Evolutionary conservation across 2,888 invertebrate genomes (phyloP).

Genomic region (Oligia strigilis): DNA sequence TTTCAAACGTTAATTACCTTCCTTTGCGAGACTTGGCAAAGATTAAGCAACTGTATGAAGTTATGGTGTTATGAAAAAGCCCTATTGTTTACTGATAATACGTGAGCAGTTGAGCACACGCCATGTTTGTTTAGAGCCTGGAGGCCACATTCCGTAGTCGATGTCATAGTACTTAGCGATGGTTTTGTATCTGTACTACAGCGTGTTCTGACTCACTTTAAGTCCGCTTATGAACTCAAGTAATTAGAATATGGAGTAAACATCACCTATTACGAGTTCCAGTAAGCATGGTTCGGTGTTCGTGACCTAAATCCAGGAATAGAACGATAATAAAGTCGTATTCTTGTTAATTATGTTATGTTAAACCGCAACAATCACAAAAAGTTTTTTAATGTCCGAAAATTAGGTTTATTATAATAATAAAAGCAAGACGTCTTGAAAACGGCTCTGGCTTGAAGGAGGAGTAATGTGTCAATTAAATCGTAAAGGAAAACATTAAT

Average conservation of each 20-base stretch:
- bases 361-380: constrained; percentile 76
- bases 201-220: constrained; percentile 63
- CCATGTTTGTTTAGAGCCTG: constrained; percentile 79
- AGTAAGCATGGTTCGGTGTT: constrained; percentile 65
- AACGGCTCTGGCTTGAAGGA: constrained; percentile 57
- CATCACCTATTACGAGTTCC: constrained; percentile 63
- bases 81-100: constrained; percentile 82
- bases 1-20: constrained; percentile 44
- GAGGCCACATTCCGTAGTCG: constrained; percentile 85
- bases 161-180: constrained; percentile 85
- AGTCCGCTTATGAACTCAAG: constrained; percentile 57
- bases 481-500: constrained; percentile 71
- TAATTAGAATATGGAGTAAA: constrained; percentile 70
- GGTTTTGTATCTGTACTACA: constrained; percentile 63
- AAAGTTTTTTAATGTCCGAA: constrained; percentile 71
- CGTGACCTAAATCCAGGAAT: constrained; percentile 74
- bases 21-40: constrained; percentile 50
- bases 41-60: constrained; percentile 61
- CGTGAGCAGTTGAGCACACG: constrained; percentile 66
- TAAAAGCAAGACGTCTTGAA: constrained; percentile 69
- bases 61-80: constrained; percentile 67
- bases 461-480: constrained; percentile 71
- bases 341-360: constrained; percentile 72
- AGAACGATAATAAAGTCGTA: constrained; percentile 71
- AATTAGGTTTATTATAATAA: constrained; percentile 77